Evolutionary conservation across 2,113 vertebrate species (phyloP), one percentile per base, ranked within the genome.

Genomic region (Tachysurus vachellii): DNA sequence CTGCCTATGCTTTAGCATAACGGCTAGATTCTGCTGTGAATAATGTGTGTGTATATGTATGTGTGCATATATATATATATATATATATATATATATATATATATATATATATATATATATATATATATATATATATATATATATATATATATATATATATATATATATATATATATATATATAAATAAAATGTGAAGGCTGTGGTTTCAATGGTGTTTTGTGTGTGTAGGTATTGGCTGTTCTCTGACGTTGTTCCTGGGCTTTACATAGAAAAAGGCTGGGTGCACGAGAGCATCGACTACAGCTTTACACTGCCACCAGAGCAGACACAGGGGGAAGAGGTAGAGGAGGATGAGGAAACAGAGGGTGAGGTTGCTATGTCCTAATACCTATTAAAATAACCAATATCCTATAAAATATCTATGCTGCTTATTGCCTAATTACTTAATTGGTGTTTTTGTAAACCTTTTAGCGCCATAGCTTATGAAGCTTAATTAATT

Each of bases 211-310:
- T 21, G 14, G 4, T 59, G 42, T 76, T 23, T 64, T 21, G 42
- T 53, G 13, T 73, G 42, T 86, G 23, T 56, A 99, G 98, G 87
- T 99, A 99, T 88, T 99, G 98, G 98, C 95, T 99, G 68, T 99
- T 99, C 93, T 99, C 97, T 0, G 97, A 99, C 71, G 96, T 97
- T 77, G 96, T 99, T 90, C 98, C 98, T 68, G 98, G 98, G 17
- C 94, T 99, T 86, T 99, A 97, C 92, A 95, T 99, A 23, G 98
- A 99, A 91, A 99, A 99, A 86, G 98, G 98, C 80, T 99, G 98
- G 98, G 97, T 99, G 0, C 96, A 98, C 9, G 97, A 99, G 80
- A 94, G 96, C 88, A 97, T 99, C 53, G 95, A 98, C 88, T 99
- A 99, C 92, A 96, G 88, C 83, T 98, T 97, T 91, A 95, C 87